Evolutionary conservation across 2,797 vertebrate genomes (phyloP).

Genomic region (Astyanax mexicanus): DNA sequence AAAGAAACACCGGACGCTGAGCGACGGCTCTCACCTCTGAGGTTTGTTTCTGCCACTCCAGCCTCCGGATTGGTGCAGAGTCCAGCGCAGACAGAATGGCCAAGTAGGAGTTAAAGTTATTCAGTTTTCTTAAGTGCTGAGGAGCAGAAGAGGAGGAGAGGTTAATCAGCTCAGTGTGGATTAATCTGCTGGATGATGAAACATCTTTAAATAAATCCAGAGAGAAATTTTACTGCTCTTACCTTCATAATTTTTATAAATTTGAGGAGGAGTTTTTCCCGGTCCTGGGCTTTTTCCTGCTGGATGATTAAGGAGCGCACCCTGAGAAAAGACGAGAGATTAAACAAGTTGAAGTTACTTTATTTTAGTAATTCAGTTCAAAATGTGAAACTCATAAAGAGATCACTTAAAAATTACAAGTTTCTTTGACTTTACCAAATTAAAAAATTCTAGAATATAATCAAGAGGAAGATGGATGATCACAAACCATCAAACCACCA

Average conservation of each 20-base stretch:
- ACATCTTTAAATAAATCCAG: not conserved
- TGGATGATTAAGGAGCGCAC: constrained; percentile 94
- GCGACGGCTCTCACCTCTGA: constrained; percentile 81
- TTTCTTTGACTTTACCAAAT: too few relatives aligned
- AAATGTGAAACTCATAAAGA: too few relatives aligned
- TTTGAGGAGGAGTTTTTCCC: constrained; percentile 90
- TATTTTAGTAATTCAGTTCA: too few relatives aligned
- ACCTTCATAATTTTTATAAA: constrained; percentile 98
- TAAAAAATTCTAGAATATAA: too few relatives aligned
- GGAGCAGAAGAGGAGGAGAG: not conserved
- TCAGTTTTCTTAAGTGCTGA: constrained; percentile 92
- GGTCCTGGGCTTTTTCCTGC: constrained; percentile 92
- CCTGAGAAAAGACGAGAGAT: too few relatives aligned
- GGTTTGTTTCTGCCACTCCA: constrained; percentile 94
- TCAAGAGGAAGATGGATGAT: too few relatives aligned
- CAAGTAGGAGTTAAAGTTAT: constrained; percentile 96
- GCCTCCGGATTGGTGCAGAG: constrained; percentile 90
- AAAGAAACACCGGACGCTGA: not conserved
- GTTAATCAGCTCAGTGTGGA: not conserved
- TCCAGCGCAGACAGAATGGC: constrained; percentile 93
- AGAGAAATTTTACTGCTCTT: constrained; percentile 1
- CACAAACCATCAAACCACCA: too few relatives aligned
- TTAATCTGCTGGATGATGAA: not conserved
- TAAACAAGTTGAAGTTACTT: too few relatives aligned
- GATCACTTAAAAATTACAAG: too few relatives aligned